A percentile compares a stretch with the other conserved stretches of the same genome.
Conservation (phyloP, 2,888 invertebrate genomes). For the Limenitis arthemis region DNA sequence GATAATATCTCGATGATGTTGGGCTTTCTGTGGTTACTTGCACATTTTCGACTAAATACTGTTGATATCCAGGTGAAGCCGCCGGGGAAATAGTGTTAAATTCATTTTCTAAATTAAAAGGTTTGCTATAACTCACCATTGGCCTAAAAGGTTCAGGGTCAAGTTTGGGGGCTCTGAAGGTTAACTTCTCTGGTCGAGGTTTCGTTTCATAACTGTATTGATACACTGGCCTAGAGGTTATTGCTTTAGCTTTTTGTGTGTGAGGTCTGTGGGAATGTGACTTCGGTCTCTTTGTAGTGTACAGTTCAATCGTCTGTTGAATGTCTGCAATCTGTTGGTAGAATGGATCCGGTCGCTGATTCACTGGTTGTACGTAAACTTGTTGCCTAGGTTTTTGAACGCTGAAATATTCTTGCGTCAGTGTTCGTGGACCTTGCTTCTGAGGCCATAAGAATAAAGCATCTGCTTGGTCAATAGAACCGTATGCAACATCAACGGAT, state of each 20-base stretch:
- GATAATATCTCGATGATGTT: constrained; percentile 62
- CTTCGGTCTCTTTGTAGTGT: constrained; percentile 71
- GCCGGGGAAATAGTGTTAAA: constrained; percentile 59
- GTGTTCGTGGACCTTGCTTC: constrained; percentile 63
- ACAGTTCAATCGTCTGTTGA: constrained; percentile 76
- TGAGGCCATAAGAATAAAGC: constrained; percentile 66
- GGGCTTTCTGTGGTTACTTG: constrained; percentile 68
- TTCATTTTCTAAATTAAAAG: constrained; percentile 57
- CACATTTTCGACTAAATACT: constrained; percentile 59
- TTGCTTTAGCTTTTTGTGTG: constrained; percentile 62
- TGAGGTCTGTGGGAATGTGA: constrained; percentile 51
- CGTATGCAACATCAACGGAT: constrained; percentile 57
- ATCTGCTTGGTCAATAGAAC: constrained; percentile 59
- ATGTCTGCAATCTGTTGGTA: constrained; percentile 77
- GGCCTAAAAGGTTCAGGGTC: constrained; percentile 76
- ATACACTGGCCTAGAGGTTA: constrained; percentile 73
- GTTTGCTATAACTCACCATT: constrained; percentile 73
- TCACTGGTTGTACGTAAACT: constrained; percentile 52
- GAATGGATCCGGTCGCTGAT: constrained; percentile 68
- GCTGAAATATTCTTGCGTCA: constrained; percentile 69
- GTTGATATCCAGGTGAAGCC: constrained; percentile 54
- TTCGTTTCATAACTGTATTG: constrained; percentile 82
- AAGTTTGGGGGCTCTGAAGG: constrained; percentile 65
- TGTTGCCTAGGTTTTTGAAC: constrained; percentile 61
- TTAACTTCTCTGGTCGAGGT: constrained; percentile 55